phyloP scores from a whole-genome alignment of 2,113 vertebrate species.

The Bos javanicus region DNA sequence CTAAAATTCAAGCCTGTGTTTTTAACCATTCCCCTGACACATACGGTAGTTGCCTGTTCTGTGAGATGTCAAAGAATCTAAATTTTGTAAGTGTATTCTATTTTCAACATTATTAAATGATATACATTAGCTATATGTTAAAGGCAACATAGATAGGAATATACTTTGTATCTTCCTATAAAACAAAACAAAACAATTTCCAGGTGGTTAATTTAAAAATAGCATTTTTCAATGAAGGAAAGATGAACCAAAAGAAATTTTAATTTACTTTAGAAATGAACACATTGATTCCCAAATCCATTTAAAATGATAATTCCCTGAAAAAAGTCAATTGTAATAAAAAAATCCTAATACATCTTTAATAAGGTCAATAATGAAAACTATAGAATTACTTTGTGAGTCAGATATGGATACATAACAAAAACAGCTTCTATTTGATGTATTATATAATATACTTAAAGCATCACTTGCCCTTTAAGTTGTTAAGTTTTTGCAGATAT shows the following conservation, averaged over 20 bases:
- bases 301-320: conserved; percentile 31
- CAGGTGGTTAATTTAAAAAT: background rate
- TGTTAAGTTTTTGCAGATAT: background rate
- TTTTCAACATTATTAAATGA: background rate
- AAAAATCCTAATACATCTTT: conserved; percentile 47
- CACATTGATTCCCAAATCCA: background rate
- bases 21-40: background rate
- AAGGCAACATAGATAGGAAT: background rate
- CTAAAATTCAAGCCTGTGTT: background rate
- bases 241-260: background rate
- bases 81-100: background rate
- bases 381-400: background rate
- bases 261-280: background rate
- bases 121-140: background rate
- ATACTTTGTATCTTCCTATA: background rate
- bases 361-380: conserved; percentile 5
- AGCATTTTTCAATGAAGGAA: background rate
- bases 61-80: background rate
- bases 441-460: conserved; percentile 39
- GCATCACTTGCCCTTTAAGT: conserved; percentile 38
- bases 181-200: background rate
- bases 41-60: background rate
- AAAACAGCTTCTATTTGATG: conserved; percentile 48
- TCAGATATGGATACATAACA: conserved; percentile 44
- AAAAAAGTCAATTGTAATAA: conserved; percentile 56